Percentiles rank a stretch among this genome's conserved stretches.
phyloP scores from a whole-genome alignment of 1,140 invertebrate species.

The Dryas iulia region DNA sequence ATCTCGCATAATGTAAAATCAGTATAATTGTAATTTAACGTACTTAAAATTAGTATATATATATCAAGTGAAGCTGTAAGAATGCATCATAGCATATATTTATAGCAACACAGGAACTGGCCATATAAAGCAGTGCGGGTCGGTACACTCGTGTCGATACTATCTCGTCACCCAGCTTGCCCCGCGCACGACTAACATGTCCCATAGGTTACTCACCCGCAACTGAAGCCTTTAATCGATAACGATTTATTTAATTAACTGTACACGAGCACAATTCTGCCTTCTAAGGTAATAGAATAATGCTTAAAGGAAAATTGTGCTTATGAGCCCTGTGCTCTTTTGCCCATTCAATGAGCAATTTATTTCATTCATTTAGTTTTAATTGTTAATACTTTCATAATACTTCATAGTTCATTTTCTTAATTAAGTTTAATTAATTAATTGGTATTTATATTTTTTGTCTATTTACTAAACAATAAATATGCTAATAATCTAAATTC shows the following conservation, averaged over 20 bases:
- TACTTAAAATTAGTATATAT: neutral
- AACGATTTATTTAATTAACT: conserved; percentile 57
- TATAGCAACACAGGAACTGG: conserved; percentile 30
- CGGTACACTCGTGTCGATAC: conserved; percentile 57
- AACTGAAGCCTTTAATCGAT: conserved; percentile 48
- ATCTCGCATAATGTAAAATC: neutral
- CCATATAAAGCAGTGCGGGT: conserved; percentile 37
- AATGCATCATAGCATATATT: conserved; percentile 23
- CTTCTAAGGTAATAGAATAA: conserved; percentile 33
- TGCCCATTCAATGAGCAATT: conserved; percentile 8
- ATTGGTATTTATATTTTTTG: neutral
- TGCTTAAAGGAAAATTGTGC: conserved; percentile 18
- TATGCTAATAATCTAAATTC: neutral
- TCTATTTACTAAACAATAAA: neutral
- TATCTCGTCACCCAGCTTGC: conserved; percentile 66
- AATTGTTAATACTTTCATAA: neutral
- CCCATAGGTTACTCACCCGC: conserved; percentile 43
- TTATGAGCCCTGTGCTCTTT: conserved; percentile 25
- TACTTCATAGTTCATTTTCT: neutral
- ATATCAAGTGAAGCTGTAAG: conserved; percentile 1
- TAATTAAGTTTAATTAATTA: neutral
- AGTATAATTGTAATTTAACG: neutral
- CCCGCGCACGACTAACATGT: conserved; percentile 61
- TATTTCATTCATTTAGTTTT: neutral
- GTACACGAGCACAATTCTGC: conserved; percentile 36